phyloP scores from a whole-genome alignment of 2,797 vertebrate genomes.

The Danio aesculapii region DNA sequence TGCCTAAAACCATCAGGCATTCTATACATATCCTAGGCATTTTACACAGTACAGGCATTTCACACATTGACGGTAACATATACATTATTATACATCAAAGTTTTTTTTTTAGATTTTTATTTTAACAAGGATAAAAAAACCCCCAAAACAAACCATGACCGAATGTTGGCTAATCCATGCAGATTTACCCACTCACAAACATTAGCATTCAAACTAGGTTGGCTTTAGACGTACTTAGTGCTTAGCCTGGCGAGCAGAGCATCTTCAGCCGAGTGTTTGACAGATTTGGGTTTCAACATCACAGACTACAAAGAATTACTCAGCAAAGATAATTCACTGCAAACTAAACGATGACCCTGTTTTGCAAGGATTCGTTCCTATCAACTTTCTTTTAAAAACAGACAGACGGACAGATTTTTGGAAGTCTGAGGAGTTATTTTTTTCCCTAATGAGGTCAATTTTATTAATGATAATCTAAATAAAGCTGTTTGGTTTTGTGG shows the following conservation, averaged over 20 bases:
- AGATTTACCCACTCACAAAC: neutral
- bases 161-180: neutral
- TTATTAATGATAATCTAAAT: slow-evolving; percentile 35
- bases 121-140: too few species aligned
- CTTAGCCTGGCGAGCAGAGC: slow-evolving; percentile 26
- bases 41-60: too few species aligned
- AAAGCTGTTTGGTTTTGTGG: neutral
- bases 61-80: too few species aligned
- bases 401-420: neutral
- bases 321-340: slow-evolving; percentile 41
- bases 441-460: neutral
- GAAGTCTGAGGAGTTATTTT: neutral
- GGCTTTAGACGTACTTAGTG: slow-evolving; percentile 49
- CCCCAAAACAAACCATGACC: too few species aligned
- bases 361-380: slow-evolving; percentile 18
- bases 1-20: too few species aligned
- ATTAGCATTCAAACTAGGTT: slow-evolving; percentile 27
- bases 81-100: too few species aligned
- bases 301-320: slow-evolving; percentile 51
- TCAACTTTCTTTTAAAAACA: slow-evolving; percentile 7
- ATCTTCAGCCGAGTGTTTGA: slow-evolving; percentile 47
- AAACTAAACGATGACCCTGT: slow-evolving; percentile 21
- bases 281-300: slow-evolving; percentile 54
- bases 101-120: too few species aligned
- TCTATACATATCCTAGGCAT: too few species aligned